Conservation (phyloP, 2,888 invertebrate genomes). For the Rhyacophila evoluta region DNA sequence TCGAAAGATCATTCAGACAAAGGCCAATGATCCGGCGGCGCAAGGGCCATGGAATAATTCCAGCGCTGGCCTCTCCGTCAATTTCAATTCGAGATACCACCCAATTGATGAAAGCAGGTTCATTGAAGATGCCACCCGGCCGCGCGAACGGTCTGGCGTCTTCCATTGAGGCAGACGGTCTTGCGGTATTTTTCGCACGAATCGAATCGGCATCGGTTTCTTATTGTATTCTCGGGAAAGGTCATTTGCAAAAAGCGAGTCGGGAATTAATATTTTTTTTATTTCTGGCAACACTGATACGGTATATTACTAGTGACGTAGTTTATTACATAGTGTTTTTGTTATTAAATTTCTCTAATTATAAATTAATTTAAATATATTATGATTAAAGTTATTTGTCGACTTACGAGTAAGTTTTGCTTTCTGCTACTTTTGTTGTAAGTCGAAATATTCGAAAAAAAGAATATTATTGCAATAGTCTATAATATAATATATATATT, state of each 20-base stretch:
- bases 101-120: neutral
- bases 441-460: no score
- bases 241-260: neutral
- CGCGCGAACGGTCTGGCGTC: neutral
- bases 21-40: neutral
- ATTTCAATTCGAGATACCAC: neutral
- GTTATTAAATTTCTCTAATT: no score
- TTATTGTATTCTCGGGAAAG: neutral
- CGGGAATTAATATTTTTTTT: neutral
- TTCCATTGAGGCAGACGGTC: conserved; percentile 4
- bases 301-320: neutral
- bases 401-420: no score
- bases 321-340: no score
- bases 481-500: no score
- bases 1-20: neutral
- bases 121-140: conserved; percentile 19
- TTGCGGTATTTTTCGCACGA: neutral
- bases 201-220: neutral
- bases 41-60: conserved; percentile 14
- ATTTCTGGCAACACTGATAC: neutral
- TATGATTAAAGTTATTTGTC: no score
- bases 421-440: no score
- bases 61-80: neutral
- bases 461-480: no score
- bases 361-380: no score